These are phyloP conservation scores for roundworm (Caenorhabditis elegans) DNA, from an alignment of 1,140 invertebrate genomes.

Conservation along the genomic window WBcel235 BX284605.5:10540001-10540500, in stretches of 20 bases:
- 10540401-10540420: constrained; percentile 18
- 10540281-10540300: constrained; percentile 20
- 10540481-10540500: background rate
- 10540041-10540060: no score
- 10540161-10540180: background rate
- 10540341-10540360: background rate
- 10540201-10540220: background rate
- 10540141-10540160: background rate
- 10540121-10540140: background rate
- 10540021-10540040: no score
- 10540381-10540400: constrained; percentile 11
- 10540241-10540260: background rate
- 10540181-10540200: background rate
- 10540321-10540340: constrained; percentile 23
- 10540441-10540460: background rate
- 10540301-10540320: constrained; percentile 24
- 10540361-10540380: constrained; percentile 20
- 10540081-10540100: background rate
- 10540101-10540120: background rate
- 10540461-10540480: background rate
- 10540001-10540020: no score
- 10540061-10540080: no score
- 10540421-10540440: background rate
- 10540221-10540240: constrained; percentile 5
- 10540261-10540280: constrained; percentile 28